Conservation (phyloP, 2,113 vertebrate species). For the Nothocercus julius region DNA sequence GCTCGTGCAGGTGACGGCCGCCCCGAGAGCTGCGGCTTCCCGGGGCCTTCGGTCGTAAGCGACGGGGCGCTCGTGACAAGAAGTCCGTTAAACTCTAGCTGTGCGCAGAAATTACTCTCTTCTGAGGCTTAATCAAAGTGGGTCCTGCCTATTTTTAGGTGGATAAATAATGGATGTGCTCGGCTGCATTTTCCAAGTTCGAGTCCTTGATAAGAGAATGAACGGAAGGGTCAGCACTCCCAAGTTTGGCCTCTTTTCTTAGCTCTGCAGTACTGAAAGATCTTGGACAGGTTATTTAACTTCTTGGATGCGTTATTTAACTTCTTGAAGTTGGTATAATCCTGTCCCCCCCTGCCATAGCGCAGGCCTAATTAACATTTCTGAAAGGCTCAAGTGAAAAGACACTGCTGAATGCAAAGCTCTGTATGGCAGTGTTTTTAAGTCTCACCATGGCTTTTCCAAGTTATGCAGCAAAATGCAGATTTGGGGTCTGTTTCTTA, state of each 20-base stretch:
- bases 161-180: background rate
- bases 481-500: background rate
- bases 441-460: background rate
- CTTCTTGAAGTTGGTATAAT: background rate
- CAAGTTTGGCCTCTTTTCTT: background rate
- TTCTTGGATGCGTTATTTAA: background rate
- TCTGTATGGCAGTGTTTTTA: background rate
- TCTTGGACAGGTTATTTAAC: background rate
- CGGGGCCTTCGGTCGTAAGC: too few species aligned
- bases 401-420: background rate
- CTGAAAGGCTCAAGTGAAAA: background rate
- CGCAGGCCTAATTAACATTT: background rate
- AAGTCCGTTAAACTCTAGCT: background rate
- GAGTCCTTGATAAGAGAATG: background rate
- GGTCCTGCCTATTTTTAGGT: background rate
- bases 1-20: conserved; percentile 84
- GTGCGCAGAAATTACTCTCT: background rate
- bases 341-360: background rate
- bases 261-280: background rate
- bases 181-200: background rate
- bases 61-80: too few species aligned
- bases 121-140: background rate
- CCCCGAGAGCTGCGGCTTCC: rapidly evolving
- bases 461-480: background rate
- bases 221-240: background rate